Evolutionary conservation across 2,888 invertebrate species (phyloP), one percentile per base, ranked within the genome.

Genomic region (Macrostomum cliftonense): DNA sequence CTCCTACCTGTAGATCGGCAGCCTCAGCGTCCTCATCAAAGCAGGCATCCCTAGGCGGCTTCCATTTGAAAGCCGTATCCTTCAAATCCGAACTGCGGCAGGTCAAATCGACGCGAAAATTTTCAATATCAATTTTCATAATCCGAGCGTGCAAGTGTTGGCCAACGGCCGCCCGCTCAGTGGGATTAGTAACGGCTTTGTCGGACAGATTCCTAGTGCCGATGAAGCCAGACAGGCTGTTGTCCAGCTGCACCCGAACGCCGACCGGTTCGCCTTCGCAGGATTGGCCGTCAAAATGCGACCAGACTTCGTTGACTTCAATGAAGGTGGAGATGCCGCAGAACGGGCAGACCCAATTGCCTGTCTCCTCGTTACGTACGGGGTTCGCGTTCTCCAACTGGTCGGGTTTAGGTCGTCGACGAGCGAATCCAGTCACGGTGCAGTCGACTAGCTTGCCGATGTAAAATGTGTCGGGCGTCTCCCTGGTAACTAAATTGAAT

Each of bases 221-320:
- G 60, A 95, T 84, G 67, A 89, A 93, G 0, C 91, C 91, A 13
- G 14, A 37, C 87, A 76, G 63, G 0, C 84, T 84, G 67, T 97
- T 97, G 70, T 97, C 95, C 2, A 97, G 73, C 0, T 83, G 76
- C 39, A 87, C 74, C 52, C 83, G 78, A 0, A 97, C 82, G 1
- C 97, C 97, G 0, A 83, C 83, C 0, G 95, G 86, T 66, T 87
- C 84, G 0, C 97, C 97, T 0, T 87, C 91, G 71, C 97, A 97
- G 37, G 64, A 69, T 28, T 84, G 86, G 1, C 86, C 84, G 71
- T 95, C 93, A 73, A 93, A 93, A 70, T 95, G 93, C 71, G 86
- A 88, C 93, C 93, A 95, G 44, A 93, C 91, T 74, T 74, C 52
- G 43, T 87, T 86, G 36, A 93, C 73, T 65, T 93, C 93, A 0